Evolutionary conservation across 2,888 invertebrate genomes (phyloP).

Genomic region (Pandemis heparana): DNA sequence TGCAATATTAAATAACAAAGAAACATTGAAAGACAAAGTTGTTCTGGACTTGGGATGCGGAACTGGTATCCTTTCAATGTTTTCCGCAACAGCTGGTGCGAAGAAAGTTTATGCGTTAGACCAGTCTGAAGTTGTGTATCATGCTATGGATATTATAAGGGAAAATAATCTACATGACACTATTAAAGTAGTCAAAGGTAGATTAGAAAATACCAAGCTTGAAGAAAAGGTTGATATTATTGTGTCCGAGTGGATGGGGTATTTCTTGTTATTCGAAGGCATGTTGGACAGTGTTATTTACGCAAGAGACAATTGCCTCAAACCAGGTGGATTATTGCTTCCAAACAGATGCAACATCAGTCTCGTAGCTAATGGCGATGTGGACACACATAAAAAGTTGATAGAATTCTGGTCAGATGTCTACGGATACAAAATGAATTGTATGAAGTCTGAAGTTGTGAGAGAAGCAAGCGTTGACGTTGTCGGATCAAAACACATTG

Average conservation of each 20-base stretch:
- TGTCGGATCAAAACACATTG: slow-evolving; percentile 84
- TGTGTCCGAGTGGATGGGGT: slow-evolving; percentile 99
- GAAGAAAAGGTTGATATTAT: slow-evolving; percentile 95
- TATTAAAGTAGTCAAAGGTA: slow-evolving; percentile 93
- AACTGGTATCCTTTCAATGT: slow-evolving; percentile 99
- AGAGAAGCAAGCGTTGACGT: slow-evolving; percentile 88
- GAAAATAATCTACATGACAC: slow-evolving; percentile 91
- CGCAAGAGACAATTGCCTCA: slow-evolving; percentile 93
- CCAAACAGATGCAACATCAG: slow-evolving; percentile 95
- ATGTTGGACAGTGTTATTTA: slow-evolving; percentile 98
- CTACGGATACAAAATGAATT: slow-evolving; percentile 97
- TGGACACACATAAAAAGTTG: slow-evolving; percentile 89
- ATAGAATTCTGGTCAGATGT: slow-evolving; percentile 97
- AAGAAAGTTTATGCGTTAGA: slow-evolving; percentile 96
- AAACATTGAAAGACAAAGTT: slow-evolving; percentile 89
- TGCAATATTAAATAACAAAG: slow-evolving; percentile 91
- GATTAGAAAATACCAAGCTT: slow-evolving; percentile 92
- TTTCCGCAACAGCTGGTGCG: slow-evolving; percentile 98
- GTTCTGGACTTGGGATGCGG: slow-evolving; percentile 99
- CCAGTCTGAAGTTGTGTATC: slow-evolving; percentile 97
- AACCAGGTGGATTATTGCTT: slow-evolving; percentile 90
- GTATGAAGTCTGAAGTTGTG: slow-evolving; percentile 93
- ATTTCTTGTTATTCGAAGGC: slow-evolving; percentile 97
- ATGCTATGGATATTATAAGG: slow-evolving; percentile 97
- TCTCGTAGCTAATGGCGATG: slow-evolving; percentile 92